Conservation (phyloP, 2,797 vertebrate genomes). For the Benthosema pterotum region DNA sequence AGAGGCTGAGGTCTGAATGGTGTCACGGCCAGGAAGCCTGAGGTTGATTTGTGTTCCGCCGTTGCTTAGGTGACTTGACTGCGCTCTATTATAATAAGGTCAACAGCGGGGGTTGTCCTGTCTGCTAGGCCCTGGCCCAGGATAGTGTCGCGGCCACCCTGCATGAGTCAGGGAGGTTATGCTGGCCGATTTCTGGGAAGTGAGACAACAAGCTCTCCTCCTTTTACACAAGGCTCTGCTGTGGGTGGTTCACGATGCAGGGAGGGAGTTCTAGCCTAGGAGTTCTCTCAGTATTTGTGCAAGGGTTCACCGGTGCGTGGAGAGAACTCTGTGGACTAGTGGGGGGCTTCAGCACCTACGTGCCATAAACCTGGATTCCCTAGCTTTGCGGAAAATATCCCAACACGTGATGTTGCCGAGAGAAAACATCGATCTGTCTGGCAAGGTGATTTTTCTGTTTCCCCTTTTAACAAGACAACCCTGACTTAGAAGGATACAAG, state of each 20-base stretch:
- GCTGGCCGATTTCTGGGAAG: constrained; percentile 71
- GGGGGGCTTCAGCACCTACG: constrained; percentile 36
- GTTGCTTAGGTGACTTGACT: constrained; percentile 53
- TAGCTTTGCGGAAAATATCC: constrained; percentile 16
- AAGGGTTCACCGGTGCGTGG: background rate
- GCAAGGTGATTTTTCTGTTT: too few relatives aligned
- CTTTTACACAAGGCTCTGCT: constrained; percentile 19
- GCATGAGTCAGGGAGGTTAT: constrained; percentile 65
- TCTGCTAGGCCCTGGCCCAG: constrained; percentile 51
- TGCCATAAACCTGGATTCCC: constrained; percentile 40
- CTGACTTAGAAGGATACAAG: constrained; percentile 8
- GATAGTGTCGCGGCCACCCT: constrained; percentile 21
- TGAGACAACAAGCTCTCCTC: constrained; percentile 53
- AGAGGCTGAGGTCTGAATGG: constrained; percentile 13
- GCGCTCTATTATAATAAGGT: constrained; percentile 57
- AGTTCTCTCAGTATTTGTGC: background rate
- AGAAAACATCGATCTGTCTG: constrained; percentile 27
- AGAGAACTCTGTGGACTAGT: constrained; percentile 22
- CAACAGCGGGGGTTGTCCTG: constrained; percentile 47
- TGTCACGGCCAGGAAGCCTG: constrained; percentile 38
- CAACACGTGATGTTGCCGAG: constrained; percentile 16
- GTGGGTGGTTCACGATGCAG: constrained; percentile 12
- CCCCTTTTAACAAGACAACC: background rate
- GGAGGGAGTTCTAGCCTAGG: constrained; percentile 32
- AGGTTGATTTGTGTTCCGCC: constrained; percentile 45